Base-by-base conservation (phyloP, 1,140 invertebrate species). In the Atta colombica region DNA sequence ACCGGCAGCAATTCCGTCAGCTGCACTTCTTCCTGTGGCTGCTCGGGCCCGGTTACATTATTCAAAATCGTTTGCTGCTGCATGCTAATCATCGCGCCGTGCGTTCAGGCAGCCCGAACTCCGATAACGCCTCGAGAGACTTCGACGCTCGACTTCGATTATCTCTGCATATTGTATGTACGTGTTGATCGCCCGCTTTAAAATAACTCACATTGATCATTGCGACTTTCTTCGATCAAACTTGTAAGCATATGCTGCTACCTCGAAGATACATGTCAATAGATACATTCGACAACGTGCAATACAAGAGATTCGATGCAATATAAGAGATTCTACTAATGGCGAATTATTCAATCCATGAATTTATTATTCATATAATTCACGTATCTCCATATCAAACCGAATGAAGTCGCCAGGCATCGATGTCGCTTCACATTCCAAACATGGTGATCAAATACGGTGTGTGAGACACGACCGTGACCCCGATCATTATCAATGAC, bases 1-100 rank as follows among this genome's bases (percentile, higher is more conserved):
- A 95, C 95, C 0, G 95, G 95, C 8, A 93, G 66, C 14, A 95
- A 75, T 84, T 95, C 95, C 4, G 95, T 95, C 14, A 95, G 69
- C 12, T 95, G 92, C 21, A 95, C 84, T 21, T 94, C 94, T 16
- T 95, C 94, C 45, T 92, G 92, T 25, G 68, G 66, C 39, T 89
- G 88, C 12, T 93, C 92, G 8, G 84, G 61, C 25, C 8, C 91
- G 10, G 72, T 82, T 61, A 91, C 77, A 53, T 89, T 86, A 18
- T 45, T 89, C 39, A 85, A 58, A 16, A 87, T 61, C 3, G 77
- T 89, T 16, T 93, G 86, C 21, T 93, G 86, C 28, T 89, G 86
- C 88, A 88, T 81, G 72, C 80, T 63, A 61, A 87, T 53, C 25
- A 61, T 85, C 49, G 74, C 58, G 68, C 65, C 72, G 45, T 82